These are phyloP conservation scores for Apamea crenata DNA, from an alignment of 2,888 invertebrate species.

Conservation along the genomic window DNA sequence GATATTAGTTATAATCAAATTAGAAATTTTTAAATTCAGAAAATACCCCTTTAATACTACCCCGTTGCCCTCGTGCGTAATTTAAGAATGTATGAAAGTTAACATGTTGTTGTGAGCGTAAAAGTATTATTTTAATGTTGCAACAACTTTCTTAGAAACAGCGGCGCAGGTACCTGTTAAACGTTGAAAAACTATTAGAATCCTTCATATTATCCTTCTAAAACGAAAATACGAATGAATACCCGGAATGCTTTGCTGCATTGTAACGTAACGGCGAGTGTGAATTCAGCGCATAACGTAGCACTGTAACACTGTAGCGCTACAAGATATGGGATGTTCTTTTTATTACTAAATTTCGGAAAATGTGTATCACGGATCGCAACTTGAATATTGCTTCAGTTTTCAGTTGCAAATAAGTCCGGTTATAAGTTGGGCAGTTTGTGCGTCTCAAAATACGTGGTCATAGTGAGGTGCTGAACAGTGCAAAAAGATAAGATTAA, in stretches of 20 bases:
- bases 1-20: constrained; percentile 68
- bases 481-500: neutral
- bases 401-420: neutral
- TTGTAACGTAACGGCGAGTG: neutral
- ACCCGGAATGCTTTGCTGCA: neutral
- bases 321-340: neutral
- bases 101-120: constrained; percentile 8
- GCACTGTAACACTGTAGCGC: neutral
- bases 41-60: constrained; percentile 10
- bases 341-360: neutral
- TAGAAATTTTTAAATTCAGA: constrained; percentile 21
- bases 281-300: neutral
- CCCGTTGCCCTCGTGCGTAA: constrained; percentile 1
- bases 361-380: neutral
- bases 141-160: neutral
- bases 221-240: neutral
- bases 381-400: neutral
- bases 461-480: constrained; percentile 35
- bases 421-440: neutral
- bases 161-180: neutral
- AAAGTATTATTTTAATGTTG: neutral
- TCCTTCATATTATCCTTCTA: neutral
- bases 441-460: neutral
- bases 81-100: neutral
- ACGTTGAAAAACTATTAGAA: neutral